Evolutionary conservation across 2,113 vertebrate genomes (phyloP), one percentile per base, ranked within the genome.

Genomic region (Pseudorectes ferrugineus): DNA sequence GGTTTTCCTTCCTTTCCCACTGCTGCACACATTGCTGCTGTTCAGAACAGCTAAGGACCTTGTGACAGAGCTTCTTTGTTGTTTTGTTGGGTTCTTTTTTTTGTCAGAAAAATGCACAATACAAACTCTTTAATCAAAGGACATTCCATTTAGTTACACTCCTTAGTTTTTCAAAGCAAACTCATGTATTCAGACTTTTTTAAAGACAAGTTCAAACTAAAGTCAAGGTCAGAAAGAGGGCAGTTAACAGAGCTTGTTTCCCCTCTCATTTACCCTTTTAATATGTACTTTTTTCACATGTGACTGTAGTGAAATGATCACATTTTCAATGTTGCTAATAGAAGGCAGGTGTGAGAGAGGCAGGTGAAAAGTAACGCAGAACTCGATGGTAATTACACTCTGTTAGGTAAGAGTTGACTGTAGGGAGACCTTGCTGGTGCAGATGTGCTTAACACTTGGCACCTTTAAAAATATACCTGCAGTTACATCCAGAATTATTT

Each of bases 1-100:
- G 12, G n/a, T n/a, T 88, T 85, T 83, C 45, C 52, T 88, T 36
- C 35, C 35, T 67, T 52, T 75, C n/a, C 35, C 43, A 43, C 25
- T 79, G 48, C 72, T 78, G 71, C 42, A 52, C 1, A 2, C 3
- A 13, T n/a, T 33, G 28, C 31, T 73, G 65, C 43, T 79, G 63
- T n/a, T 88, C 68, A 77, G 59, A 81, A 65, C 55, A 91, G 25
- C 48, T 40, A 68, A 68, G 17, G 33, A n/a, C 26, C 25, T 84
- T 59, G 52, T 55, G 52, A 92, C 35, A 76, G 35, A 86, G 72
- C 38, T 72, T 52, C 48, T 68, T 79, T 89, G 38, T 66, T 78
- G 28, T 55, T 65, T 57, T 10, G 15, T 55, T n/a, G 21, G 11
- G 2, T 0, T 8, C 1, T 0, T 8, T 35, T 22, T 49, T 49